Evolutionary conservation across 23 tunicate species (phyloP), one percentile per base, ranked within the genome.

Genomic region (Ascidia mentula): DNA sequence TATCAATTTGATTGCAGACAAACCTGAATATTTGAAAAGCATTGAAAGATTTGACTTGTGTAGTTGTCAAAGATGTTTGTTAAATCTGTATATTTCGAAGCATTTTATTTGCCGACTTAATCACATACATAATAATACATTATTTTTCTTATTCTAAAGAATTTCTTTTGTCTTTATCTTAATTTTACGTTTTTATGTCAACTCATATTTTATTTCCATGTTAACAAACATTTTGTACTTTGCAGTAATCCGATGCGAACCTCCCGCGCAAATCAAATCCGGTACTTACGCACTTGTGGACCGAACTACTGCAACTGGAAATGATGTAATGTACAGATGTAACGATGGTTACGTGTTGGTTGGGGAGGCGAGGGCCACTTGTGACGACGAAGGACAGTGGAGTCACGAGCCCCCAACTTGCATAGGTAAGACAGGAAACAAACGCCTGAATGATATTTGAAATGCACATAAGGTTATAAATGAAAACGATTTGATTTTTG

Each of bases 361-460:
- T 9, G 93, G 93, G 34, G 69, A 77, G 9, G 32, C 74, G 5
- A 46, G 22, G 31, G 81, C 81, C 18, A 77, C 59, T 18, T 88
- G 93, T 36, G 32, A 32, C 18, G 37, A 46, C 46, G 53, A 71
- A 5, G 93, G 93, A 39, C 31, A 53, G 38, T 88, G 93, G 93
- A 76, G 83, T 0, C 37, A 72, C 73, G 32, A 22, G 46, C 76
- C 81, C 6, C 93, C 93, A 13, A 53, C 53, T 35, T 88, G 93
- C 87, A 77, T 22, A 39, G 65, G 93, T 88, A 38, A 69, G 87
- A 61, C 1, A 53, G n/a, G n/a, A n/a, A n/a, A n/a, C n/a, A n/a
- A n/a, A n/a, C n/a, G n/a, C 24, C 7, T 42, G 53, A 12, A 53
- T 28, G 22, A 28, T 53, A 20, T 5, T 26, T 1, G 13, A 5